These are phyloP conservation scores for Diabrotica balteata DNA, from an alignment of 2,888 invertebrate genomes.

Conservation along the genomic window DNA sequence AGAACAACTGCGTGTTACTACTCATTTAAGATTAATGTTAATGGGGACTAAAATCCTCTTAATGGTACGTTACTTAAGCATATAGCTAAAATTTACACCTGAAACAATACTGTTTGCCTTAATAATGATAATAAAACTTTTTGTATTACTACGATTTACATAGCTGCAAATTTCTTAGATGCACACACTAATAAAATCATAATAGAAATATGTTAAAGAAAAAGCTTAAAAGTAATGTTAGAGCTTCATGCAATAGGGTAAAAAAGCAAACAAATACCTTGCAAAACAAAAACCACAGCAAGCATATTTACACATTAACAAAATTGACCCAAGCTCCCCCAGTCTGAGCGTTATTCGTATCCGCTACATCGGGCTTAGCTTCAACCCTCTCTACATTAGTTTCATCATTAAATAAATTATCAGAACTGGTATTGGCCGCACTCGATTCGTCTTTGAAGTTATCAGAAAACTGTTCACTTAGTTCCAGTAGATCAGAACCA, in stretches of 20 bases:
- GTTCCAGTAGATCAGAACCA: slow-evolving; percentile 25
- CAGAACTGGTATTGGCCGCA: slow-evolving; percentile 38
- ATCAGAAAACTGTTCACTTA: slow-evolving; percentile 42
- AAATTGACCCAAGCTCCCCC: slow-evolving; percentile 61
- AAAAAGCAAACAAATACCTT: slow-evolving; percentile 48
- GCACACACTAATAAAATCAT: slow-evolving; percentile 9
- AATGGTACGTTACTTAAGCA: too few species aligned
- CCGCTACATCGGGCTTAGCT: slow-evolving; percentile 31
- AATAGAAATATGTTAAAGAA: slow-evolving; percentile 8
- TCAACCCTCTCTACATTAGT: slow-evolving; percentile 32
- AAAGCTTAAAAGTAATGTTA: slow-evolving; percentile 36
- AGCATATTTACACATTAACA: slow-evolving; percentile 61
- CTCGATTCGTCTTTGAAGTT: slow-evolving; percentile 42
- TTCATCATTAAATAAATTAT: slow-evolving; percentile 34
- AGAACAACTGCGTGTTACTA: too few species aligned
- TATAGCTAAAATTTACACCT: too few species aligned
- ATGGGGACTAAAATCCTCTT: too few species aligned
- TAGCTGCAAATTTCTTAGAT: not conserved
- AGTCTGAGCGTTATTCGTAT: slow-evolving; percentile 40
- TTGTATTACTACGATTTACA: not conserved
- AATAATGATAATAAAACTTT: too few species aligned
- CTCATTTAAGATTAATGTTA: too few species aligned
- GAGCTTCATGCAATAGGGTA: slow-evolving; percentile 39
- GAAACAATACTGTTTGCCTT: too few species aligned
- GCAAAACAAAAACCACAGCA: slow-evolving; percentile 51